These are phyloP conservation scores for Venturia canescens DNA, from an alignment of 1,140 invertebrate species.

Conservation along the genomic window DNA sequence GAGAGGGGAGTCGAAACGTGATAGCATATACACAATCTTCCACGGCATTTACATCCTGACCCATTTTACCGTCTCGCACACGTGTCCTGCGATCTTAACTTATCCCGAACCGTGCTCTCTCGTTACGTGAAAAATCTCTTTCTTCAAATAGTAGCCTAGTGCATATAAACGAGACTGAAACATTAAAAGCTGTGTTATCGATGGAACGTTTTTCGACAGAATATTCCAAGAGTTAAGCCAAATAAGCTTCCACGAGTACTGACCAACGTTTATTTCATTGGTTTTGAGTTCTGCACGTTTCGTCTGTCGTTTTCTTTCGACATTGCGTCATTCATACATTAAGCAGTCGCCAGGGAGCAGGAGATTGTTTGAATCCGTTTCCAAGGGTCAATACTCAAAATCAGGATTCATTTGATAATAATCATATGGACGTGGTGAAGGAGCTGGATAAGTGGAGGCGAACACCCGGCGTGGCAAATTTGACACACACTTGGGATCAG, in stretches of 20 bases:
- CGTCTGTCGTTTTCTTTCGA: no score
- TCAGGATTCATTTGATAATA: neutral
- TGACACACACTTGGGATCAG: slow-evolving; percentile 26
- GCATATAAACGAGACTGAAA: no score
- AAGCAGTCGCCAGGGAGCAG: neutral
- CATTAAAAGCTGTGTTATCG: no score
- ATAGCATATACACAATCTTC: neutral
- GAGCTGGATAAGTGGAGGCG: neutral
- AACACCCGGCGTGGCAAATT: slow-evolving; percentile 51
- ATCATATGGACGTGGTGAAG: slow-evolving; percentile 1
- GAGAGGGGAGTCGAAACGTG: neutral
- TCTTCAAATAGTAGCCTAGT: neutral
- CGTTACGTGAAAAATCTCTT: neutral
- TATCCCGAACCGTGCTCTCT: neutral
- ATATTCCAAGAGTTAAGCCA: no score
- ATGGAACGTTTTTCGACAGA: no score
- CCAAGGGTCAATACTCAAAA: neutral
- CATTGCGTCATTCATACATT: no score
- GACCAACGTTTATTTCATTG: no score
- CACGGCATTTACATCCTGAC: neutral
- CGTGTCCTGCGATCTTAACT: slow-evolving; percentile 9
- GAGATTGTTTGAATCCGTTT: slow-evolving; percentile 3
- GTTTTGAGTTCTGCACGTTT: no score
- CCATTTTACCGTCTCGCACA: neutral
- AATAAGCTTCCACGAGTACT: no score